Percentiles rank a stretch among this genome's conserved stretches.
phyloP scores from a whole-genome alignment of 64 coral and sea anemone genomes.

The Stichodactyla mertensii region DNA sequence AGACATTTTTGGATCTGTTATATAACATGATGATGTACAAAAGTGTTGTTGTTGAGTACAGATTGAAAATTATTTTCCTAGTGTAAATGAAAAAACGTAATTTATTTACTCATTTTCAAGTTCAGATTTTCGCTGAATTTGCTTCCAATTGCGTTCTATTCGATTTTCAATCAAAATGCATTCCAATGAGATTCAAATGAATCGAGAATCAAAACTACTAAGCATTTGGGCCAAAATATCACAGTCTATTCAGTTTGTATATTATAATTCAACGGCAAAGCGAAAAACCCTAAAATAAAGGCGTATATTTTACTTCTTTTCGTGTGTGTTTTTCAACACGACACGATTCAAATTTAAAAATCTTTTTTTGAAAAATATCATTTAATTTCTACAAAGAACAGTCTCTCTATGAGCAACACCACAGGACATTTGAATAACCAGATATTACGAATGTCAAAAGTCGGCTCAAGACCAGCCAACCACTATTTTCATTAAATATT shows the following conservation, averaged over 20 bases:
- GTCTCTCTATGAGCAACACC: not conserved
- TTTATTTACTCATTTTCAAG: not conserved
- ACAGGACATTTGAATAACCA: slow-evolving; percentile 6
- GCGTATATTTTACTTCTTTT: no score
- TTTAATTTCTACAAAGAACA: not conserved
- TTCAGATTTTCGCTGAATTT: not conserved
- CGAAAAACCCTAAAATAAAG: no score
- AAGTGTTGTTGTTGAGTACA: not conserved
- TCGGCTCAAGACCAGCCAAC: not conserved
- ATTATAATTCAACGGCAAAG: no score
- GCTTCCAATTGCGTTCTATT: not conserved
- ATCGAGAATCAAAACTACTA: no score
- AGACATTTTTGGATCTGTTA: not conserved
- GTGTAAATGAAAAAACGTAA: not conserved
- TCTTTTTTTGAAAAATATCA: not conserved
- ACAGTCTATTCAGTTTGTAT: no score
- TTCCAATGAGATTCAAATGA: not conserved
- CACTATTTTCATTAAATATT: not conserved
- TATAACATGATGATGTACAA: not conserved
- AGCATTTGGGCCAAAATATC: no score
- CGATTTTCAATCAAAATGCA: not conserved
- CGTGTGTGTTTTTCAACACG: no score
- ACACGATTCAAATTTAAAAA: not conserved
- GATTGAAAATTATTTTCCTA: not conserved
- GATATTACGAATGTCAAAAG: not conserved